Conservation (phyloP, 2,113 vertebrate genomes). For the Epinephelus moara region DNA sequence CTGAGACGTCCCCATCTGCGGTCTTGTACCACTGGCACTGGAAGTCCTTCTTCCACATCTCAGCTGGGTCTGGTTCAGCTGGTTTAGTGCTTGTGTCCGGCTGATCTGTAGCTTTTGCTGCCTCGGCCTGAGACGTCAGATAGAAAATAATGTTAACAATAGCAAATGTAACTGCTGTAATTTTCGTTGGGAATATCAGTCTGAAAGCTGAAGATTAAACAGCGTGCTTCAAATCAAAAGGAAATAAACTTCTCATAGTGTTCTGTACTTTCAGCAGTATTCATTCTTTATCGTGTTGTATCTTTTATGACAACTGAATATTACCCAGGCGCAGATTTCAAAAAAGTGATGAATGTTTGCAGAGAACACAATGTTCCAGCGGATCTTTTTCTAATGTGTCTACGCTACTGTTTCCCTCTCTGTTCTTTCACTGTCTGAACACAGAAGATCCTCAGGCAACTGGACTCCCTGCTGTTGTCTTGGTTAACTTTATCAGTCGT, state of each 20-base stretch:
- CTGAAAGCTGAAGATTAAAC: background rate
- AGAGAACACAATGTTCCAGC: conserved; percentile 28
- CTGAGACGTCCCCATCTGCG: conserved; percentile 74
- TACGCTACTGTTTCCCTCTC: conserved; percentile 27
- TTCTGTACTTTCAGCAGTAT: background rate
- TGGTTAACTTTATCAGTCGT: conserved; percentile 33
- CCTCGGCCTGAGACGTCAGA: conserved; percentile 52
- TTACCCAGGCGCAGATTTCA: conserved; percentile 15
- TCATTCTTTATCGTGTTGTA: background rate
- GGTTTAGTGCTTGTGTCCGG: conserved; percentile 64
- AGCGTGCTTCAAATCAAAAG: background rate
- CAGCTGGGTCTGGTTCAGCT: conserved; percentile 73
- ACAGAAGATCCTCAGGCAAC: conserved; percentile 25
- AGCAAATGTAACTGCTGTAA: background rate
- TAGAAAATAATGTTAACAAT: conserved; percentile 1
- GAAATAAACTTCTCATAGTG: background rate
- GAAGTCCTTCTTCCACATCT: conserved; percentile 84
- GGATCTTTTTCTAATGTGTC: conserved; percentile 14
- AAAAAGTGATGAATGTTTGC: conserved; percentile 13
- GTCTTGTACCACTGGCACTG: conserved; percentile 86
- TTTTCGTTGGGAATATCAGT: background rate
- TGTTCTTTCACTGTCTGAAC: conserved; percentile 33
- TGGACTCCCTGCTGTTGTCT: conserved; percentile 32
- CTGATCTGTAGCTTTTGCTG: conserved; percentile 67
- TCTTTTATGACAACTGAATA: background rate